These are phyloP conservation scores for Drosophila subpulchrella DNA, from an alignment of 1,140 invertebrate species.

Conservation along the genomic window DNA sequence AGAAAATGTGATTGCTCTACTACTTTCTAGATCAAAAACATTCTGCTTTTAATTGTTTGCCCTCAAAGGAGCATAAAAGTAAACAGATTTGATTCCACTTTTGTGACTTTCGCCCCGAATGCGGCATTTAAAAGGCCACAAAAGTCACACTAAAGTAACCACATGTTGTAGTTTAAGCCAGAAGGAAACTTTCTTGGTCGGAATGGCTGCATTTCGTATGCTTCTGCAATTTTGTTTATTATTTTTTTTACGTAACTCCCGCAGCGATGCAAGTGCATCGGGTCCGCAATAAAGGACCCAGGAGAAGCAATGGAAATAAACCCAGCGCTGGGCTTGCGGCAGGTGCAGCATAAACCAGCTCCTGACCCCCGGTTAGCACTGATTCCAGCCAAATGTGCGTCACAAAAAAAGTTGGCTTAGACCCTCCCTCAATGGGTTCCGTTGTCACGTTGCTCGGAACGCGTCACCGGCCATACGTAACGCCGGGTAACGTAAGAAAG, in stretches of 20 bases:
- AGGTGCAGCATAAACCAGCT: conserved; percentile 11
- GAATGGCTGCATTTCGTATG: conserved; percentile 37
- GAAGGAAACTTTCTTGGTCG: conserved; percentile 15
- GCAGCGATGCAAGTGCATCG: conserved; percentile 54
- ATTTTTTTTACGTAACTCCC: conserved; percentile 41
- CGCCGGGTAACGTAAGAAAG: conserved; percentile 61
- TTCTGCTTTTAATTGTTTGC: conserved; percentile 24
- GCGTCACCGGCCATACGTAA: conserved; percentile 45
- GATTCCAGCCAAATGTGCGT: conserved; percentile 39
- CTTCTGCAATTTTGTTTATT: conserved; percentile 44
- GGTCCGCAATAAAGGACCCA: conserved; percentile 10
- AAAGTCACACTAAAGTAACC: conserved; percentile 25
- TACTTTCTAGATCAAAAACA: not conserved
- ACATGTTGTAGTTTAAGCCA: conserved; percentile 26
- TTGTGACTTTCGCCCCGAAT: conserved; percentile 6
- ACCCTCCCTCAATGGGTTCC: conserved; percentile 13
- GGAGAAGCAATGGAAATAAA: conserved; percentile 22
- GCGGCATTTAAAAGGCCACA: conserved; percentile 32
- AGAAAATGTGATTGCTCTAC: conserved; percentile 8
- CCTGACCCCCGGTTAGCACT: conserved; percentile 3
- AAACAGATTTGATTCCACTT: conserved; percentile 8
- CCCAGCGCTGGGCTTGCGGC: conserved; percentile 7
- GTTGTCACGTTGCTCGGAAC: conserved; percentile 43
- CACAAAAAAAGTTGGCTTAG: conserved; percentile 37
- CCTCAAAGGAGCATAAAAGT: conserved; percentile 10